Evolutionary conservation across 1,140 invertebrate species (phyloP).

Genomic region (Epicauta chinensis): DNA sequence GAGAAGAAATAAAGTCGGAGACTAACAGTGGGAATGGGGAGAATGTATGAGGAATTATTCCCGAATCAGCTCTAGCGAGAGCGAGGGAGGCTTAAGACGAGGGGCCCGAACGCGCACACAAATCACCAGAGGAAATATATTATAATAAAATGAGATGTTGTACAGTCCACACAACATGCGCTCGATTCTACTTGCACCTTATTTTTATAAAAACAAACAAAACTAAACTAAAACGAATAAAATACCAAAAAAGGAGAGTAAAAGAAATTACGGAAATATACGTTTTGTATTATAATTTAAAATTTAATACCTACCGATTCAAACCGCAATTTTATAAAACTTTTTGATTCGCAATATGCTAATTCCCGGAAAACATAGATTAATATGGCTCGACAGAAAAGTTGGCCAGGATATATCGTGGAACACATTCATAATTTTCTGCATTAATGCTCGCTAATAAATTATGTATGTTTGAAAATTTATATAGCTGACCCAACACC

Average conservation of each 20-base stretch:
- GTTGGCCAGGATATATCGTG: too few species aligned
- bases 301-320: slow-evolving; percentile 8
- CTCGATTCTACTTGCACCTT: slow-evolving; percentile 6
- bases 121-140: slow-evolving; percentile 41
- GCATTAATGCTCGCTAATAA: too few species aligned
- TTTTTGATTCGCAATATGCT: slow-evolving; percentile 7
- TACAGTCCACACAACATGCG: slow-evolving; percentile 32
- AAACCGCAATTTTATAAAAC: not conserved
- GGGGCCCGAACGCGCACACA: slow-evolving; percentile 33
- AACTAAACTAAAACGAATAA: not conserved
- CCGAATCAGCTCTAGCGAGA: slow-evolving; percentile 35
- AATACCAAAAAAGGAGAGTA: not conserved
- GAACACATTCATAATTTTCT: too few species aligned
- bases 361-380: not conserved
- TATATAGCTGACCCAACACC: too few species aligned
- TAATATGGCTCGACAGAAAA: too few species aligned
- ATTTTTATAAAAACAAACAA: slow-evolving; percentile 2
- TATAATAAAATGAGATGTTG: slow-evolving; percentile 39
- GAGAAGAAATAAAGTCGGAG: slow-evolving; percentile 31
- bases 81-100: slow-evolving; percentile 27
- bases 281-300: slow-evolving; percentile 13
- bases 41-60: slow-evolving; percentile 40
- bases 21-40: slow-evolving; percentile 22
- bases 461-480: too few species aligned
- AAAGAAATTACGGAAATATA: not conserved